phyloP scores from a whole-genome alignment of 2,888 invertebrate species.

The Ophion ellenae region DNA sequence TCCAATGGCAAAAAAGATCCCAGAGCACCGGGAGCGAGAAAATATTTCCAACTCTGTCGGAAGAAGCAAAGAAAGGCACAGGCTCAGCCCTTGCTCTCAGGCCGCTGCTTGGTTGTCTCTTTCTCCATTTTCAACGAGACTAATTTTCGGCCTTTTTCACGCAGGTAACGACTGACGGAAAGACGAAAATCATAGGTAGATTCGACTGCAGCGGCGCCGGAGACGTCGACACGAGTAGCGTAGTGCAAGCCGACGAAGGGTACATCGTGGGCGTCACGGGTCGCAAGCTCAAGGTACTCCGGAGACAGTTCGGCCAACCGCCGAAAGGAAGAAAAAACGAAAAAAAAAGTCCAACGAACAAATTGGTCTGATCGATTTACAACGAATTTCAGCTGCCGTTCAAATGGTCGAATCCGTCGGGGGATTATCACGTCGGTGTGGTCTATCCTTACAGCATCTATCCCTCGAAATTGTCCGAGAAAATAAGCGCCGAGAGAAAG shows the following conservation, averaged over 20 bases:
- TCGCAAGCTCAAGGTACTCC: slow-evolving; percentile 91
- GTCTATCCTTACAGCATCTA: slow-evolving; percentile 94
- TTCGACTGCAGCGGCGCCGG: slow-evolving; percentile 98
- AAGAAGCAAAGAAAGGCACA: background rate
- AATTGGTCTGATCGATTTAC: background rate
- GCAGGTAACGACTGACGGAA: slow-evolving; percentile 94
- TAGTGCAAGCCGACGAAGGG: slow-evolving; percentile 89
- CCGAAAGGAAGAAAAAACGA: background rate
- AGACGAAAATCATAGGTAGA: slow-evolving; percentile 96
- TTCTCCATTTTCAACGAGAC: background rate
- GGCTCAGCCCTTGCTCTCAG: background rate
- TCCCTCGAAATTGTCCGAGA: slow-evolving; percentile 92
- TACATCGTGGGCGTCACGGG: slow-evolving; percentile 94
- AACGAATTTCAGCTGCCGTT: slow-evolving; percentile 88
- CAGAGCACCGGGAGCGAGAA: background rate
- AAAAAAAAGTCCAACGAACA: background rate
- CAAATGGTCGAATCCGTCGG: slow-evolving; percentile 93
- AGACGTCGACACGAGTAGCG: slow-evolving; percentile 95
- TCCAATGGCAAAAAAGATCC: background rate
- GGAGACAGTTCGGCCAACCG: background rate
- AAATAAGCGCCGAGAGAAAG: slow-evolving; percentile 90
- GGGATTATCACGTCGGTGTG: slow-evolving; percentile 94
- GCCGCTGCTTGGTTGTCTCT: background rate
- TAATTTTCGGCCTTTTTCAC: slow-evolving; percentile 64
- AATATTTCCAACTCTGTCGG: background rate